These are phyloP conservation scores for Tragelaphus imberbis DNA, from an alignment of 2,113 vertebrate genomes.

Conservation along the genomic window DNA sequence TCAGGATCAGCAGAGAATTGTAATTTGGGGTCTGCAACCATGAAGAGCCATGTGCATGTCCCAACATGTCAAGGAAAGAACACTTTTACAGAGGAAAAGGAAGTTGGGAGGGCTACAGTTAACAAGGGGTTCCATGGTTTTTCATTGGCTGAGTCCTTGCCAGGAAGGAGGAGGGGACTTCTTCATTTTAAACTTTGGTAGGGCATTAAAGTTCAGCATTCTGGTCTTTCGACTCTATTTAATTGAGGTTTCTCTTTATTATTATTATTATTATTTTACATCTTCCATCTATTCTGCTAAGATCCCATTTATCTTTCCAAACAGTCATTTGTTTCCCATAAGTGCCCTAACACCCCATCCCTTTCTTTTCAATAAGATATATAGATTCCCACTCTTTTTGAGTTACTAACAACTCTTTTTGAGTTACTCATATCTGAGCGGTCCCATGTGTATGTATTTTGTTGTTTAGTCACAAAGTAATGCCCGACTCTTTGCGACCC, in stretches of 20 bases:
- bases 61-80: not conserved
- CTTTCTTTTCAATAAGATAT: not conserved
- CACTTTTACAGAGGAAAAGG: not conserved
- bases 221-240: not conserved
- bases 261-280: not conserved
- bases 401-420: not conserved
- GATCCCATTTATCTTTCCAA: not conserved
- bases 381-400: not conserved
- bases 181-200: not conserved
- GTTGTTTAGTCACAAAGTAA: not conserved
- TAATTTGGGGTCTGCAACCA: not conserved
- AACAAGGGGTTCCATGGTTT: not conserved
- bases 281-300: not conserved
- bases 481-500: fast-evolving
- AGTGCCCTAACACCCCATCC: not conserved
- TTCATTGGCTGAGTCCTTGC: not conserved
- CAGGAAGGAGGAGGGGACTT: not conserved
- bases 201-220: not conserved
- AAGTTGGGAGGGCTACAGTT: not conserved
- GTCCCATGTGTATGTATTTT: not conserved
- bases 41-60: not conserved
- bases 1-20: not conserved
- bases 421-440: not conserved
- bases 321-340: not conserved
- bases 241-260: not conserved